Conservation (phyloP, 2,113 vertebrate species). For the Siniperca chuatsi region DNA sequence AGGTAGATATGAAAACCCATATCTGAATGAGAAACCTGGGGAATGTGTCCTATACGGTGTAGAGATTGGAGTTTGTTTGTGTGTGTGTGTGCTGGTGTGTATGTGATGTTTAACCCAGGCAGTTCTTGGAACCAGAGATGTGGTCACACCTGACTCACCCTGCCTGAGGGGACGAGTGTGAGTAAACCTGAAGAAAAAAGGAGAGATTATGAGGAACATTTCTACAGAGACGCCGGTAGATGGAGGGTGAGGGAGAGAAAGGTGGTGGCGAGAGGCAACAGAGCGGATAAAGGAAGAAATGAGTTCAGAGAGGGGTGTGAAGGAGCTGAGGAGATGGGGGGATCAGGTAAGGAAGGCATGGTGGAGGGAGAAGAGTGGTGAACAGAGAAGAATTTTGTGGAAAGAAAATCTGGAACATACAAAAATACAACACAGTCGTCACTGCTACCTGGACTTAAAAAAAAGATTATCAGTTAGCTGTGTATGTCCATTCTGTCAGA, state of each 20-base stretch:
- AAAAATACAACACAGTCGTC: constrained; percentile 1
- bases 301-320: constrained; percentile 49
- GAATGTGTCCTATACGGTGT: background rate
- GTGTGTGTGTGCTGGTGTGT: constrained; percentile 15
- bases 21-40: constrained; percentile 16
- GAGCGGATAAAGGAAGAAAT: constrained; percentile 54
- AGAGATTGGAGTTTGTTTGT: constrained; percentile 33
- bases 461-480: background rate
- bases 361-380: background rate
- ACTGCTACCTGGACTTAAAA: background rate
- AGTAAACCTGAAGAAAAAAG: constrained; percentile 45
- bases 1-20: constrained; percentile 32
- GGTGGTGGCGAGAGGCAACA: constrained; percentile 24
- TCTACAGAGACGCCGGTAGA: constrained; percentile 35
- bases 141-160: constrained; percentile 65
- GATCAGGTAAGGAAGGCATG: background rate
- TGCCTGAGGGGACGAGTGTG: constrained; percentile 44
- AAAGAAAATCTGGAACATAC: background rate
- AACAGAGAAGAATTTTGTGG: background rate
- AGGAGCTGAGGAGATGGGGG: constrained; percentile 22
- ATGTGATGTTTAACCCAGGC: constrained; percentile 31
- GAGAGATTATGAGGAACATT: constrained; percentile 59
- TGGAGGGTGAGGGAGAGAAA: constrained; percentile 17
- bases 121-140: constrained; percentile 24
- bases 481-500: constrained; percentile 25